Evolutionary conservation across 2,113 vertebrate species (phyloP), one percentile per base, ranked within the genome.

Genomic region (Campylomormyrus tamandua): DNA sequence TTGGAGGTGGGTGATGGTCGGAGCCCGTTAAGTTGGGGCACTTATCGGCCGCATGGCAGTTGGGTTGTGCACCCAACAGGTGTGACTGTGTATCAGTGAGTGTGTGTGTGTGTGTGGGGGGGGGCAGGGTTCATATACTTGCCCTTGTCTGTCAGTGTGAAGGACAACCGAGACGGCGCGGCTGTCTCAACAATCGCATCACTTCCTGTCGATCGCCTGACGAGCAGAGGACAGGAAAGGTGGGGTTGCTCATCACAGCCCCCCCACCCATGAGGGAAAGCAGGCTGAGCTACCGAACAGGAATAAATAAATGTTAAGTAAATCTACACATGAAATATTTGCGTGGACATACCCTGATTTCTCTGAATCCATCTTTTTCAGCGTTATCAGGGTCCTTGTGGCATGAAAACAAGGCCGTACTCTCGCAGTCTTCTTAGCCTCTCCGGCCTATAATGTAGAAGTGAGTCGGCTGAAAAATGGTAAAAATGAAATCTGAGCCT

Each of bases 31-130:
- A 93, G 93, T 90, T 8, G 91, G 83, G 87, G 77, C 93, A 91
- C 94, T 94, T 95, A 93, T 94, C 93, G 92, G 90, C 31, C 89
- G 89, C 77, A 80, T 11, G 52, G 90, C 89, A 89, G 94, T 93
- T 92, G 91, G 77, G 90, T 89, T 35, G 27, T 87, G 92, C 88
- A 87, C 88, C 89, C 31, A 87, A 93, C 91, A 89, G 90, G 83
- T 89, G 88, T 91, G 89, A 91, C 89, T 89, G 94, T 95, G 92
- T 91, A 93, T 95, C 94, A 94, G 56, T 62, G 11, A 50, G 84
- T 45, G 39, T 3, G 89, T n/a, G n/a, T n/a, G n/a, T n/a, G n/a
- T n/a, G n/a, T n/a, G 87, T 4, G 39, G 39, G 89, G 87, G 10
- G 74, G 46, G 21, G 83, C 90, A 70, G 77, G 91, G 91, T 93